phyloP scores from a whole-genome alignment of 2,888 invertebrate genomes.

The Agonopterix alstromeriana region DNA sequence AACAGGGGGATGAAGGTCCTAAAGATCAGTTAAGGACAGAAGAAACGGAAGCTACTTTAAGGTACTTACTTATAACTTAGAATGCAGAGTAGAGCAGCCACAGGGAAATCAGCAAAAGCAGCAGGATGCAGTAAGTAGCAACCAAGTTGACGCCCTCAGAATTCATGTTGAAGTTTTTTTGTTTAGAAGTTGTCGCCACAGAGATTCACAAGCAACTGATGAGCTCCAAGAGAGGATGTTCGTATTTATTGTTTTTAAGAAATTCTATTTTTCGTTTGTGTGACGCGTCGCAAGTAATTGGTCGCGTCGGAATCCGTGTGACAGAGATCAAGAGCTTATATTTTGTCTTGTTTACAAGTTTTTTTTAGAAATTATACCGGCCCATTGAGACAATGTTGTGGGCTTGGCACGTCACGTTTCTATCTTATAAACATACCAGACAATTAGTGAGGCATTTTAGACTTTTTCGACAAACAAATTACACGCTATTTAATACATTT shows the following conservation, averaged over 20 bases:
- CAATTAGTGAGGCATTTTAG: too few species aligned
- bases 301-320: constrained; percentile 3
- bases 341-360: constrained; percentile 9
- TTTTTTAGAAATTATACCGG: neutral
- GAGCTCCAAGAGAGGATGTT: constrained; percentile 25
- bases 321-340: constrained; percentile 2
- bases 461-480: too few species aligned
- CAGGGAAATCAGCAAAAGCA: constrained; percentile 77
- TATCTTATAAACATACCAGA: neutral
- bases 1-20: neutral
- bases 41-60: neutral
- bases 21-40: neutral
- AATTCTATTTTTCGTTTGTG: constrained; percentile 12
- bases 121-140: constrained; percentile 81
- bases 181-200: constrained; percentile 22
- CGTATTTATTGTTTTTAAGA: constrained; percentile 9
- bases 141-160: constrained; percentile 79
- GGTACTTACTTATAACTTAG: constrained; percentile 36
- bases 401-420: neutral
- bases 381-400: neutral
- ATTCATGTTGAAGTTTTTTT: constrained; percentile 19
- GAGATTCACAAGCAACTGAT: constrained; percentile 49
- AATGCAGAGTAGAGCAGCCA: constrained; percentile 82
- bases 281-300: constrained; percentile 13
- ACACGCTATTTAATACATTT: too few species aligned